A percentile compares a stretch with the other conserved stretches of the same genome.
Evolutionary conservation across 1,140 invertebrate species (phyloP).

Genomic region (Trichonephila clavata): DNA sequence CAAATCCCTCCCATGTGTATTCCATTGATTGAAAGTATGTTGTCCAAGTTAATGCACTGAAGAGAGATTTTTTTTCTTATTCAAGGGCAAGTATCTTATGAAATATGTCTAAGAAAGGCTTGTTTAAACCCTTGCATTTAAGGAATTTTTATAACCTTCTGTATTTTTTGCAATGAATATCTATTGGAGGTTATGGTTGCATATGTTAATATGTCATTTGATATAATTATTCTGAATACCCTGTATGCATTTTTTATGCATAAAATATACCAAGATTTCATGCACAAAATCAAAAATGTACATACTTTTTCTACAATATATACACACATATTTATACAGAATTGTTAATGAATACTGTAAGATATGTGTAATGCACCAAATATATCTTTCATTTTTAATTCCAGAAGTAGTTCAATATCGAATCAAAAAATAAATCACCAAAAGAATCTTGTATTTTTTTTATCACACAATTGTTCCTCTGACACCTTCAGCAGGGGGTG

Average conservation of each 20-base stretch:
- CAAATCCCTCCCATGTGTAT: too few species aligned
- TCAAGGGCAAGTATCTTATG: too few species aligned
- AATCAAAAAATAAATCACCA: background rate
- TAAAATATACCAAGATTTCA: background rate
- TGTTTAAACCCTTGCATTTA: too few species aligned
- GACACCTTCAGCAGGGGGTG: conserved; percentile 28
- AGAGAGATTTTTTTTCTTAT: too few species aligned
- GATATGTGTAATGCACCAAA: conserved; percentile 14
- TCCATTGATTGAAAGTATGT: too few species aligned
- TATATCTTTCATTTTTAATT: background rate
- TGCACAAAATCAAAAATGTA: background rate
- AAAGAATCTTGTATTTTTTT: background rate
- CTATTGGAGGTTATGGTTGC: too few species aligned
- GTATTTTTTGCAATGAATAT: too few species aligned
- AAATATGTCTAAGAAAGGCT: too few species aligned
- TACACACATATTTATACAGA: conserved; percentile 11
- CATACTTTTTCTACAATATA: background rate
- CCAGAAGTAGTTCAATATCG: background rate
- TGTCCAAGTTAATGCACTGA: too few species aligned
- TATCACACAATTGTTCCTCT: conserved; percentile 68
- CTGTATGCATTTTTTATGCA: background rate
- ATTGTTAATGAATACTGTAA: background rate
- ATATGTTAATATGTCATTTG: too few species aligned
- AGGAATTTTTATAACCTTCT: too few species aligned
- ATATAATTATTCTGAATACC: too few species aligned